A percentile compares a stretch with the other conserved stretches of the same genome.
These are phyloP conservation scores for Brassicogethes aeneus DNA, from an alignment of 2,888 invertebrate genomes.

Conservation along the genomic window DNA sequence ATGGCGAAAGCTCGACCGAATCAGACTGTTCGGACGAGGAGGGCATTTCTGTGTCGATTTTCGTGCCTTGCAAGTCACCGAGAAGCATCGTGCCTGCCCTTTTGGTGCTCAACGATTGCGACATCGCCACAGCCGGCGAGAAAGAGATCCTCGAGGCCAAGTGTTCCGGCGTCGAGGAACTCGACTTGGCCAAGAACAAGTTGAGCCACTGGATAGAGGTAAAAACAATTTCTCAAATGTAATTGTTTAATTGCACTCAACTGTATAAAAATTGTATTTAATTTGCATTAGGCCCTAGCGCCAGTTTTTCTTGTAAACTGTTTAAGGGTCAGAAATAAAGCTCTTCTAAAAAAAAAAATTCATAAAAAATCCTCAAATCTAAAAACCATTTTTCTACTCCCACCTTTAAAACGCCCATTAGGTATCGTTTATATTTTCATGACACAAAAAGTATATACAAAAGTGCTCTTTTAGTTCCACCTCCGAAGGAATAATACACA, in stretches of 20 bases:
- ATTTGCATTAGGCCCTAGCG: too few species aligned
- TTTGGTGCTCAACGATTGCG: conserved; percentile 83
- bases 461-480: too few species aligned
- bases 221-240: conserved; percentile 19
- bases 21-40: conserved; percentile 54
- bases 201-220: conserved; percentile 85
- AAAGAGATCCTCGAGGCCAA: conserved; percentile 69
- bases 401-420: too few species aligned
- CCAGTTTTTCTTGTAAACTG: too few species aligned
- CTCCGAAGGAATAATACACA: too few species aligned
- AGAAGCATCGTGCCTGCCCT: conserved; percentile 69
- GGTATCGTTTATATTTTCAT: too few species aligned
- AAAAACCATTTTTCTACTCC: too few species aligned
- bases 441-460: too few species aligned
- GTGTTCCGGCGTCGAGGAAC: conserved; percentile 84
- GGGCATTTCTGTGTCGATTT: conserved; percentile 72
- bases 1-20: conserved; percentile 51
- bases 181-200: conserved; percentile 90
- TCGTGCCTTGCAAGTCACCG: conserved; percentile 76
- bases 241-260: not conserved
- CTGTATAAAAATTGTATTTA: too few species aligned
- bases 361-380: too few species aligned
- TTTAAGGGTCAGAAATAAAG: too few species aligned
- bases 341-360: too few species aligned
- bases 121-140: conserved; percentile 83